A percentile compares a stretch with the other conserved stretches of the same genome.
These are phyloP conservation scores for Drosophila nebulosa DNA, from an alignment of 1,140 invertebrate species.

Conservation along the genomic window DNA sequence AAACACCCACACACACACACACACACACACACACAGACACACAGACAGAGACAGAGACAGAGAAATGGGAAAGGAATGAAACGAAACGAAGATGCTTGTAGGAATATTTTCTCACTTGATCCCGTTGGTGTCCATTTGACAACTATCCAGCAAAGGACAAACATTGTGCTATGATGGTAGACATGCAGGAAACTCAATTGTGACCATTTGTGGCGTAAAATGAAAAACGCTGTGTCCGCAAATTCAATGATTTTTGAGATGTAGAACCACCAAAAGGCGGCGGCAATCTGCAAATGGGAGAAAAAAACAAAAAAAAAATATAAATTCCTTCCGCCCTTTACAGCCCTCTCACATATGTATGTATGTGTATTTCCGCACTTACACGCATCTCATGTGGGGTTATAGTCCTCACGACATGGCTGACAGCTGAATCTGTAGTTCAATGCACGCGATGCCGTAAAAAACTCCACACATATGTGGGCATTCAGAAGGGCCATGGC, in stretches of 20 bases:
- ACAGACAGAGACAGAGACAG: not conserved
- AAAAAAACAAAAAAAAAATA: too few species aligned
- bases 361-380: constrained; percentile 81
- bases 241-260: constrained; percentile 97
- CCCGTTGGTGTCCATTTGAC: constrained; percentile 98
- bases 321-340: not conserved
- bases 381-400: constrained; percentile 89
- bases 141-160: constrained; percentile 96
- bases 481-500: constrained; percentile 91
- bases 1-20: not conserved
- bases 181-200: constrained; percentile 95
- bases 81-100: constrained; percentile 30
- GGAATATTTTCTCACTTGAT: constrained; percentile 85
- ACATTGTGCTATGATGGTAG: constrained; percentile 96
- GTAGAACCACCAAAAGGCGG: constrained; percentile 98
- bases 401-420: constrained; percentile 89
- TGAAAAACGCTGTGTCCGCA: constrained; percentile 95
- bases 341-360: not conserved
- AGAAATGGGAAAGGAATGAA: not conserved
- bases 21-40: too few species aligned
- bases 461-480: constrained; percentile 91
- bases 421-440: constrained; percentile 95
- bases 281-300: constrained; percentile 87
- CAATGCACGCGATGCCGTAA: constrained; percentile 87
- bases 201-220: constrained; percentile 92